A percentile compares a stretch with the other conserved stretches of the same genome.
Evolutionary conservation across 2,797 vertebrate genomes (phyloP).

Genomic region (Enteromius trimaculatus): DNA sequence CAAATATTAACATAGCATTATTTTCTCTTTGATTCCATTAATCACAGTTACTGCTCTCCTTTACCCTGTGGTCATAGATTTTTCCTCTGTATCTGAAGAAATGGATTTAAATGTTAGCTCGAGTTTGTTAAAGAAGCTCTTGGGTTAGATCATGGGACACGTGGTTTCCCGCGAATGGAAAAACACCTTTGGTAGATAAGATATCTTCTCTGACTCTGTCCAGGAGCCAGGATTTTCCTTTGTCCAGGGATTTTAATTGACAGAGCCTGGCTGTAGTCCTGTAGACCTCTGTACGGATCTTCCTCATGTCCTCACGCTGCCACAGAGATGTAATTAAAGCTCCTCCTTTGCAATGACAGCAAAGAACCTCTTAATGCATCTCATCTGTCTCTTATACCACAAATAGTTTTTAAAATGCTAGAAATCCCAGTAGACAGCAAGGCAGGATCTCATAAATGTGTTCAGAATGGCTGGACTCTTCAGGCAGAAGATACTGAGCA

Average conservation of each 20-base stretch:
- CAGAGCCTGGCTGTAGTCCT: constrained; percentile 31
- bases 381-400: background rate
- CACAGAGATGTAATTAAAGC: constrained; percentile 28
- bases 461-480: constrained; percentile 7
- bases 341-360: constrained; percentile 8
- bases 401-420: constrained; percentile 18
- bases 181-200: constrained; percentile 35
- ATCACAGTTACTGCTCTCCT: background rate
- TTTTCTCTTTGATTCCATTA: constrained; percentile 1
- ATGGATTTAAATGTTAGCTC: constrained; percentile 15
- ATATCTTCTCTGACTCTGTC: constrained; percentile 1
- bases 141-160: constrained; percentile 1
- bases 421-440: background rate
- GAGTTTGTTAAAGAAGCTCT: constrained; percentile 23
- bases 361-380: constrained; percentile 15
- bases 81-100: constrained; percentile 7
- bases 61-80: background rate
- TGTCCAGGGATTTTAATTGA: constrained; percentile 51
- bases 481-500: background rate
- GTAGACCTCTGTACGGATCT: constrained; percentile 22
- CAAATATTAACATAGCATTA: background rate
- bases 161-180: background rate
- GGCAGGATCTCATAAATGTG: constrained; percentile 4
- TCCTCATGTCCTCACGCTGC: constrained; percentile 7
- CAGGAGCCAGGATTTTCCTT: constrained; percentile 14